These are phyloP conservation scores for Paracyclopina nana DNA, from an alignment of 1,140 invertebrate species.

Conservation along the genomic window DNA sequence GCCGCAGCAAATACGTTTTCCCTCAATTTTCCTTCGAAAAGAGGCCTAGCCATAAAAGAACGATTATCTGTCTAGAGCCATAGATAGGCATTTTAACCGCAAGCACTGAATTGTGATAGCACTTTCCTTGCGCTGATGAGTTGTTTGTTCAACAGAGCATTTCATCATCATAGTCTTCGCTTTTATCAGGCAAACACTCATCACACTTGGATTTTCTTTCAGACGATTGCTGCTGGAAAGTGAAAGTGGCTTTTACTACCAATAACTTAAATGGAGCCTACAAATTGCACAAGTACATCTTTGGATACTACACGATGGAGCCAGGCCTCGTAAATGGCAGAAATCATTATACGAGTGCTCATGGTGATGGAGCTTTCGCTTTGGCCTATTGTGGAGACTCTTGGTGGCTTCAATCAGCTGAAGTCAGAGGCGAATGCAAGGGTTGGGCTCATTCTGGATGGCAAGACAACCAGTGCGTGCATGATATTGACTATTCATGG, in stretches of 20 bases:
- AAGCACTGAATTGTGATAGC: no score
- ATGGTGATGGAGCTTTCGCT: neutral
- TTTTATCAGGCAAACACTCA: no score
- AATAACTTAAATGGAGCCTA: neutral
- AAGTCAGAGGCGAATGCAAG: neutral
- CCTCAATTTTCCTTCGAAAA: no score
- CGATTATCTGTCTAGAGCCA: no score
- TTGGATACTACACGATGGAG: neutral
- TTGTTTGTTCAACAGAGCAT: no score
- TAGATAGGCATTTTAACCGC: no score
- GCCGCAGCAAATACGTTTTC: no score
- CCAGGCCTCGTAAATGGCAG: neutral
- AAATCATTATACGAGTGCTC: neutral
- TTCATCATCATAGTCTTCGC: no score
- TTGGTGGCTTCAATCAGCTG: neutral
- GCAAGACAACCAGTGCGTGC: neutral
- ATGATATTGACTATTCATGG: constrained; percentile 1
- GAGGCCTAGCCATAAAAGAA: no score
- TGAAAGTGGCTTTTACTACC: neutral
- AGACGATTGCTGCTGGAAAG: neutral
- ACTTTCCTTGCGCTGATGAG: no score
- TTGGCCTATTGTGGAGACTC: neutral
- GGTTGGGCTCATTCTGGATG: neutral
- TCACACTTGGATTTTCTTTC: no score
- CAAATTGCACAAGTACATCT: neutral